These are phyloP conservation scores for Orientallactaga sibirica DNA, from an alignment of 2,797 vertebrate species.

Conservation along the genomic window DNA sequence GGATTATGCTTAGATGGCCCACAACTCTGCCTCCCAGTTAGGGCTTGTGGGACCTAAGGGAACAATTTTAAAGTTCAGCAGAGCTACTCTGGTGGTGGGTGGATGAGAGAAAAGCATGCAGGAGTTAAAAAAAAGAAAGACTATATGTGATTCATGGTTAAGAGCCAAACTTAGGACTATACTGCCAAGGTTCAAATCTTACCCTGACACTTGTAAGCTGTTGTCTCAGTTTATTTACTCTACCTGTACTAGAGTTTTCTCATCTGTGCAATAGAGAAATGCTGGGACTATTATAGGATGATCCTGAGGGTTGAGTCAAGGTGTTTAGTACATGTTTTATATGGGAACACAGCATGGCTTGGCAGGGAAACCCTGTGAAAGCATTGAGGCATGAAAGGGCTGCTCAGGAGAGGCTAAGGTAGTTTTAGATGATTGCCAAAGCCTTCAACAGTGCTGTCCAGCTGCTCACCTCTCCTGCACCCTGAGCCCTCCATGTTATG, in stretches of 20 bases:
- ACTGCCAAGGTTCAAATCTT: not conserved
- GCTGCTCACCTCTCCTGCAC: too few species aligned
- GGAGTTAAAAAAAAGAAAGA: not conserved
- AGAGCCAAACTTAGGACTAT: not conserved
- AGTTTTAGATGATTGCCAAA: not conserved
- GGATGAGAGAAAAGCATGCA: too few species aligned
- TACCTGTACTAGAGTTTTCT: constrained; percentile 20
- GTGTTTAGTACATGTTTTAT: not conserved
- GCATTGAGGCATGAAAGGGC: not conserved
- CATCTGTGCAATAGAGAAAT: not conserved
- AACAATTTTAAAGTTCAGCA: not conserved
- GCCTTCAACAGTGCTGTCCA: not conserved
- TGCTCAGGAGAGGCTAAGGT: not conserved
- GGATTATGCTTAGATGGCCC: not conserved
- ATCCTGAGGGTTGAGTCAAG: not conserved
- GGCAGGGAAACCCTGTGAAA: not conserved
- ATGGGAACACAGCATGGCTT: not conserved
- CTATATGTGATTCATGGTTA: not conserved
- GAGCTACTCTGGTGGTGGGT: not conserved
- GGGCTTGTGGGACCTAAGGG: not conserved
- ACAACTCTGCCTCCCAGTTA: not conserved
- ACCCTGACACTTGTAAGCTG: not conserved
- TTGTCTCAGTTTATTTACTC: not conserved
- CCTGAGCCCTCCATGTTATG: not conserved
- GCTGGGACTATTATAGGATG: not conserved